Conservation (phyloP, 2,888 invertebrate genomes). For the Chrysolina americana region DNA sequence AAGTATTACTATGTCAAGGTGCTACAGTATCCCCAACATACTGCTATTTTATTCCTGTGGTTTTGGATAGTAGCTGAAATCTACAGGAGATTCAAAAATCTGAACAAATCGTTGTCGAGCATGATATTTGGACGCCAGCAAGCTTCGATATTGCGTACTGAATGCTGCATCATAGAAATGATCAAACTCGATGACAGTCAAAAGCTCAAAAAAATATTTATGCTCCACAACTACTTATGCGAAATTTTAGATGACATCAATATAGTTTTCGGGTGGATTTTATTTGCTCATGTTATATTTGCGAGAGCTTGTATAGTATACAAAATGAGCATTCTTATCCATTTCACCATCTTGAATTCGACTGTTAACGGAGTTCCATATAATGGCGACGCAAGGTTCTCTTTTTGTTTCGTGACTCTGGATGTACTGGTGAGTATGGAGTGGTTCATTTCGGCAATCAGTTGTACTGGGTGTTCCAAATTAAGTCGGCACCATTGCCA, state of each 20-base stretch:
- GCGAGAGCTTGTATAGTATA: neutral
- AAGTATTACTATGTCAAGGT: neutral
- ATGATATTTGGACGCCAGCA: neutral
- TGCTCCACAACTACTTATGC: neutral
- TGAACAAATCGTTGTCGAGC: neutral
- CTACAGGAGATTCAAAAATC: neutral
- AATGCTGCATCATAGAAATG: neutral
- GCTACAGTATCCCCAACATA: neutral
- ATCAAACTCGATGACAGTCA: neutral
- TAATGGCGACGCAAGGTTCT: neutral
- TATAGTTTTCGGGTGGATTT: neutral
- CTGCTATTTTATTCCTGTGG: neutral
- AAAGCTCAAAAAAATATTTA: neutral
- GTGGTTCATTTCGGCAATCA: too few relatives aligned
- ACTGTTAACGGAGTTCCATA: neutral
- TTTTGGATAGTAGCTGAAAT: neutral
- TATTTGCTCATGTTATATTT: neutral
- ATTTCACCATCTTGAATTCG: neutral
- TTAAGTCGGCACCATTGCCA: too few relatives aligned
- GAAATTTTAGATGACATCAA: neutral
- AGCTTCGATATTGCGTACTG: neutral
- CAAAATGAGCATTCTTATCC: neutral
- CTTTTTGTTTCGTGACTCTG: slow-evolving; percentile 1
- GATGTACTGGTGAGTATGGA: neutral
- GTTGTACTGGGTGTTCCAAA: too few relatives aligned